A percentile compares a stretch with the other conserved stretches of the same genome.
Evolutionary conservation across 2,888 invertebrate genomes (phyloP).

Genomic region (Sycophila texana): DNA sequence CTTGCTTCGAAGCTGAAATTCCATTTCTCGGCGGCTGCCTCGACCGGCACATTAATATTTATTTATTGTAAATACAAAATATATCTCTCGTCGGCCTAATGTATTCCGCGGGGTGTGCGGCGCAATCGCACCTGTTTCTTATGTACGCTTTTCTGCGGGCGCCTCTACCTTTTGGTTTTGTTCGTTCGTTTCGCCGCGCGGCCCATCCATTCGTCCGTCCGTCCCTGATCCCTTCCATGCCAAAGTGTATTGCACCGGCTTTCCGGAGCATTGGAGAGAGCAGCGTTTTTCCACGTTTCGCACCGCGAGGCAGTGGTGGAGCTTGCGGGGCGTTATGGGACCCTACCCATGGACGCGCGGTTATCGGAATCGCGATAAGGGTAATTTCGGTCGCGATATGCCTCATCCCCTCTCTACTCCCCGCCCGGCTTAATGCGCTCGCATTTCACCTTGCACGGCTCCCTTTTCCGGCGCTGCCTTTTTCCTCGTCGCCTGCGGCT

Average conservation of each 20-base stretch:
- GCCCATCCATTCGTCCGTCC: slow-evolving; percentile 12
- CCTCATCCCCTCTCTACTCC: no score
- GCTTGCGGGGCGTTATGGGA: background rate
- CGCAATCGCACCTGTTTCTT: slow-evolving; percentile 49
- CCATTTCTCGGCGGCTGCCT: background rate
- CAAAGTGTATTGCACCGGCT: slow-evolving; percentile 62
- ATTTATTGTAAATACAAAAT: slow-evolving; percentile 29
- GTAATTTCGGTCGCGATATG: slow-evolving; percentile 21
- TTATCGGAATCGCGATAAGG: slow-evolving; percentile 44
- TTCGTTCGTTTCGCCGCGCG: background rate
- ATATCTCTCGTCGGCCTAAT: slow-evolving; percentile 4
- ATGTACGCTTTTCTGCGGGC: slow-evolving; percentile 9
- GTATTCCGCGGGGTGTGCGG: slow-evolving; percentile 13
- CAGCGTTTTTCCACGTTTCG: slow-evolving; percentile 1
- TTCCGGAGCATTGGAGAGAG: slow-evolving; percentile 58
- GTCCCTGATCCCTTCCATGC: slow-evolving; percentile 53
- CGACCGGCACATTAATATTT: slow-evolving; percentile 38
- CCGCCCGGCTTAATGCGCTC: slow-evolving; percentile 32
- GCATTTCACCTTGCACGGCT: slow-evolving; percentile 22
- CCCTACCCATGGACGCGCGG: background rate
- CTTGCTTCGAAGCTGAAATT: background rate
- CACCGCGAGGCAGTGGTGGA: no score
- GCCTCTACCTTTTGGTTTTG: slow-evolving; percentile 1
- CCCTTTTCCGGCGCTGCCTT: slow-evolving; percentile 20
- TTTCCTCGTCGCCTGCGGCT: slow-evolving; percentile 4